Evolutionary conservation across 2,888 invertebrate genomes (phyloP), one percentile per base, ranked within the genome.

Genomic region (Drosophila percnosoma): DNA sequence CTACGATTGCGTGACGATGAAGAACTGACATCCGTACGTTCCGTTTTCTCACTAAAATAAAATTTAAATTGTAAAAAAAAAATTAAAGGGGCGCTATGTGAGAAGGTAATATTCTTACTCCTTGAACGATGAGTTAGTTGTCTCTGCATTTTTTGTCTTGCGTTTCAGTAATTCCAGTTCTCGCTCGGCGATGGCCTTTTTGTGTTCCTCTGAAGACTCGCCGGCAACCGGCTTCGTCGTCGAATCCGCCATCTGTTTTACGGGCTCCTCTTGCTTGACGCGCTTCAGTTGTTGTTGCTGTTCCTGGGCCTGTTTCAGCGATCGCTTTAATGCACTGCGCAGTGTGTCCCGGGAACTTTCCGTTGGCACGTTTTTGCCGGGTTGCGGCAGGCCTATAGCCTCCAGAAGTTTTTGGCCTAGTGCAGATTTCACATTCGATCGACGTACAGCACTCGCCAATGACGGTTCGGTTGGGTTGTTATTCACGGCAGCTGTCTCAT

Each of bases 201-300:
- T 90, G 51, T 80, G 89, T 42, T 87, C 75, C 62, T 90, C 86
- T 11, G 84, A 75, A 38, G 83, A 78, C 52, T 90, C 68, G 8
- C 77, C 66, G 11, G 88, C 75, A 11, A 83, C 73, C 1, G 84
- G 69, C 66, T 90, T 92, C 11, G 92, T 91, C 2, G 92, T 91
- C 1, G 92, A 91, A 33, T 92, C 92, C 0, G 92, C 92, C 69
- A 89, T 73, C 64, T 87, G 92, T 70, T 84, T 90, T n/a, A 84
- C 86, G n/a, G 81, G 80, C 31, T 87, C 78, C 58, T 83, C 92
- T 34, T 83, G 91, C 38, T 91, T 91, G 27, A 79, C 82, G 4
- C 89, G 85, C 33, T 89, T 87, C 0, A 83, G 36, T 54, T 90
- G 87, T 15, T 87, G 85, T 62, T 90, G 91, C 48, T 91, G 91